A percentile compares a stretch with the other conserved stretches of the same genome.
Evolutionary conservation across 2,888 invertebrate species (phyloP).

Genomic region (Stenichneumon culpator): DNA sequence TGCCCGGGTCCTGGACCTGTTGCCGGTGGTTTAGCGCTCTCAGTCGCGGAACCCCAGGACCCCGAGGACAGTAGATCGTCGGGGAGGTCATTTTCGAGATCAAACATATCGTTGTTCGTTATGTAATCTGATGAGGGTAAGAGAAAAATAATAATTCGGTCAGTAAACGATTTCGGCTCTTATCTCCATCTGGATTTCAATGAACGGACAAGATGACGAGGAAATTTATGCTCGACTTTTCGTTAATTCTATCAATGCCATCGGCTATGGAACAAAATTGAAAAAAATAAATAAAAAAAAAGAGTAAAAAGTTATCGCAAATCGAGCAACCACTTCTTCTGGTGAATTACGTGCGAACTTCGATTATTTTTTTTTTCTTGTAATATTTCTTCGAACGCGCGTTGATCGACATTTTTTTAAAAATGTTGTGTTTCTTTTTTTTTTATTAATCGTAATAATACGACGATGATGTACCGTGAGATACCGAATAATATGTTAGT

Average conservation of each 20-base stretch:
- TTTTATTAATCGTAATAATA: slow-evolving; percentile 59
- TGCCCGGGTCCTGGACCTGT: slow-evolving; percentile 94
- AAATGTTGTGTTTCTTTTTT: slow-evolving; percentile 30
- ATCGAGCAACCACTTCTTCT: slow-evolving; percentile 49
- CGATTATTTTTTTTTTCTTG: slow-evolving; percentile 36
- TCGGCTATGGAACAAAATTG: slow-evolving; percentile 26
- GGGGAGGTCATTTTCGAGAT: slow-evolving; percentile 96
- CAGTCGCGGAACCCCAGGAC: slow-evolving; percentile 89
- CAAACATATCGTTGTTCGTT: slow-evolving; percentile 94
- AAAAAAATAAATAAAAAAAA: slow-evolving; percentile 35
- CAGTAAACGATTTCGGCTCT: not conserved
- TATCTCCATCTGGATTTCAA: slow-evolving; percentile 10
- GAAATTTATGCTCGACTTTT: slow-evolving; percentile 61
- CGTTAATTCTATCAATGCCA: slow-evolving; percentile 27
- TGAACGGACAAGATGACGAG: slow-evolving; percentile 29
- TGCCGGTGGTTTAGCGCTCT: slow-evolving; percentile 92
- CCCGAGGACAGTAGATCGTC: slow-evolving; percentile 94
- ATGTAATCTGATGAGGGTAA: slow-evolving; percentile 89
- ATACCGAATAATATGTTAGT: slow-evolving; percentile 83
- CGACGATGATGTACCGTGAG: slow-evolving; percentile 78
- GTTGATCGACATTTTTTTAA: slow-evolving; percentile 21
- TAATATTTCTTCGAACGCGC: not conserved
- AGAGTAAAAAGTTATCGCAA: not conserved
- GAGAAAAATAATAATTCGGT: slow-evolving; percentile 57
- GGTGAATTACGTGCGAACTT: slow-evolving; percentile 52